Evolutionary conservation across 2,113 vertebrate genomes (phyloP), one percentile per base, ranked within the genome.

Genomic region (Hippoglossus stenolepis): DNA sequence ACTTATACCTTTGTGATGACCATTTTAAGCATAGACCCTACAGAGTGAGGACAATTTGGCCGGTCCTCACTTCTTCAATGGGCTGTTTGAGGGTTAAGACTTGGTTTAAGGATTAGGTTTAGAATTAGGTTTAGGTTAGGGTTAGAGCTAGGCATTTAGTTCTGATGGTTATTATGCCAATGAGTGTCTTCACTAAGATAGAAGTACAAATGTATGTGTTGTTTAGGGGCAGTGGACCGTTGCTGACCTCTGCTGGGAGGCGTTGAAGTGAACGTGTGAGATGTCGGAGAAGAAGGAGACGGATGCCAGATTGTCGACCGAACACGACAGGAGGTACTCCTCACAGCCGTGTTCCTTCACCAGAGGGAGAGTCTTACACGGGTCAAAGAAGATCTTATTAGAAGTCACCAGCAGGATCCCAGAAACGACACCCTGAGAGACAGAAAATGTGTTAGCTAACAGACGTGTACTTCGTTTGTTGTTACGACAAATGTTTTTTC

Each of bases 361-460:
- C 60, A 95, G 89, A 8, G 93, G 92, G 40, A 95, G 94, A 1
- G 91, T 93, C 85, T 95, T 95, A 70, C 92, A 93, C 5, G 95
- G 95, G 83, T 95, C 95, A 49, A 95, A 95, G 88, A 95, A 95
- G 77, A 95, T 92, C 87, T 95, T 95, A 82, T 90, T 94, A 17
- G 93, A 79, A 0, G 94, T 95, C 77, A 95, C 93, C 78, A 95
- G 66, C 76, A 95, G 90, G 86, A 95, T 91, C 3, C 95, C 95
- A 14, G 93, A 93, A 28, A 95, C 94, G 61, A 95, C 94, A 12
- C 95, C 95, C 95, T 95, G 72, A 54, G 18, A 79, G 21, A 70
- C 5, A 75, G 18, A 35, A 14, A 15, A 47, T 0, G 20, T 0
- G 15, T 68, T 2, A 56, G 51, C 0, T 11, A 5, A 51, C 26